Evolutionary conservation across 2,888 invertebrate genomes (phyloP).

Genomic region (Sycophila texana): DNA sequence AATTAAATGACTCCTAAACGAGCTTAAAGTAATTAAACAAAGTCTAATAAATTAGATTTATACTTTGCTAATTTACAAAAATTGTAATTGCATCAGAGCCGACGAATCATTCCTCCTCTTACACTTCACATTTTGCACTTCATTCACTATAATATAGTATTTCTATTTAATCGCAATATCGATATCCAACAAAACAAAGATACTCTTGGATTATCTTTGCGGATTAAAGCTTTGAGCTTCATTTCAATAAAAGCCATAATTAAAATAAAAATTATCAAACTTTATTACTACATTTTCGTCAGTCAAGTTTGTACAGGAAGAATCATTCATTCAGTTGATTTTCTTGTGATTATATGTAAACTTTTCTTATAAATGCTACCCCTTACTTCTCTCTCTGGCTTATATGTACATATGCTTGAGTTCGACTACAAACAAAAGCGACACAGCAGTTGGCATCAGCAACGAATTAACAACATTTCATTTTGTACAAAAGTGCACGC

Average conservation of each 20-base stretch:
- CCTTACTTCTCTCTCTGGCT: conserved; percentile 3
- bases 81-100: conserved; percentile 43
- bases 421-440: conserved; percentile 25
- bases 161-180: conserved; percentile 20
- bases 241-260: conserved; percentile 42
- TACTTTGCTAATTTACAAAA: conserved; percentile 38
- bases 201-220: conserved; percentile 30
- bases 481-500: conserved; percentile 31
- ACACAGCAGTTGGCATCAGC: conserved; percentile 38
- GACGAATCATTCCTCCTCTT: conserved; percentile 55
- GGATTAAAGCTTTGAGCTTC: conserved; percentile 51
- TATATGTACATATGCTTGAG: conserved; percentile 49
- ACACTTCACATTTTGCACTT: conserved; percentile 38
- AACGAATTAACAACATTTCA: conserved; percentile 34
- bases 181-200: conserved; percentile 40
- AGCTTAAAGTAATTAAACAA: conserved; percentile 39
- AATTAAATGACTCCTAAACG: conserved; percentile 14
- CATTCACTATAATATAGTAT: conserved; percentile 32
- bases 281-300: conserved; percentile 34
- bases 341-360: conserved; percentile 38
- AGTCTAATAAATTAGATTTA: conserved; percentile 32
- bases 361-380: conserved; percentile 42
- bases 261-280: conserved; percentile 38
- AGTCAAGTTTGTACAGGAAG: conserved; percentile 53
- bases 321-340: conserved; percentile 55